Percentiles rank a stretch among this genome's conserved stretches.
Conservation (phyloP, 30 jellyfish, hydroid and myxozoan species). For the Pelagia noctiluca region DNA sequence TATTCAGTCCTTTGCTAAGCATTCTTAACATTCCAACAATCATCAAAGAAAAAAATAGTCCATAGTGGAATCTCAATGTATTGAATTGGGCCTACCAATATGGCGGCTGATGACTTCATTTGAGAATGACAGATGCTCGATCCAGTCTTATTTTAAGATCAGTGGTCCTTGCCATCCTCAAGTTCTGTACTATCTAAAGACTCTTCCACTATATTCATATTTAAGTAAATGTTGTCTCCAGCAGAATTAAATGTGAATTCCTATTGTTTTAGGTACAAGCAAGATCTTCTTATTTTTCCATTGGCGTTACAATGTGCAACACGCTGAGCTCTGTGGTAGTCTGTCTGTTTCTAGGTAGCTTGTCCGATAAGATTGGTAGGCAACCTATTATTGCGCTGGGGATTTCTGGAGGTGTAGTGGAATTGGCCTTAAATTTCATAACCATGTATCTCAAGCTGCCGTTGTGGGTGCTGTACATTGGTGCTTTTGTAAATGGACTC, state of each 20-base stretch:
- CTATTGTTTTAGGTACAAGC: slow-evolving; percentile 68
- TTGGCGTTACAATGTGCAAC: slow-evolving; percentile 53
- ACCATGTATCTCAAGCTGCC: slow-evolving; percentile 75
- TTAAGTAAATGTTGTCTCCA: neutral
- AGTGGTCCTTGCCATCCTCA: neutral
- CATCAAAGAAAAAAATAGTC: too few relatives aligned
- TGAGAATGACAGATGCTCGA: too few relatives aligned
- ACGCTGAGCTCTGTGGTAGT: slow-evolving; percentile 62
- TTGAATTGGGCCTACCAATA: too few relatives aligned
- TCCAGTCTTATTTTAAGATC: too few relatives aligned
- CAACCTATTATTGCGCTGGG: slow-evolving; percentile 63
- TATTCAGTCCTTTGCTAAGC: too few relatives aligned
- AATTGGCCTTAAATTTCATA: slow-evolving; percentile 18
- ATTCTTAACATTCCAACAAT: too few relatives aligned
- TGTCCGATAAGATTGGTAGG: slow-evolving; percentile 88
- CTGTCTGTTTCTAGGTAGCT: slow-evolving; percentile 68
- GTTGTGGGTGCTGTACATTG: slow-evolving; percentile 55
- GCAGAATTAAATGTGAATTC: neutral
- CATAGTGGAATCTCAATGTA: too few relatives aligned
- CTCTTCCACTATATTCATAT: neutral
- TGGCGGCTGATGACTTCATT: too few relatives aligned
- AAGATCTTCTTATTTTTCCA: slow-evolving; percentile 51
- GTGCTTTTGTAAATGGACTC: slow-evolving; percentile 71
- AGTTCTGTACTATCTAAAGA: neutral
- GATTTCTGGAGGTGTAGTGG: slow-evolving; percentile 49